Percentiles rank a stretch among this genome's conserved stretches.
Evolutionary conservation across 2,797 vertebrate genomes (phyloP).

Genomic region (Delichon dasypus): DNA sequence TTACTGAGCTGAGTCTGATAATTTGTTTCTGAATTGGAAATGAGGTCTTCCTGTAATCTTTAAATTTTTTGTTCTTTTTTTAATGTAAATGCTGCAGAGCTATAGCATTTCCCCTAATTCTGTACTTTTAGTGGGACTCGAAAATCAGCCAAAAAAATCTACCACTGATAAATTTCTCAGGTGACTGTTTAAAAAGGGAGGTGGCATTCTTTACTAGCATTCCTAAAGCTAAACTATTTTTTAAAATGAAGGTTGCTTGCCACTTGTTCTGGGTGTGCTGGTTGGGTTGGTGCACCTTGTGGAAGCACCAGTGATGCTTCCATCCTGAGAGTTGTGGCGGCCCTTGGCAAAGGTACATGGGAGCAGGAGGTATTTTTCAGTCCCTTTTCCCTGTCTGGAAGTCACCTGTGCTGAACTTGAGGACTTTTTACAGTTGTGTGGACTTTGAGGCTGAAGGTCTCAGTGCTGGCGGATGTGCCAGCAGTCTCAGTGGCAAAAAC

Average conservation of each 20-base stretch:
- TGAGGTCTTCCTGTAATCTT: background rate
- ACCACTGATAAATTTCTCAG: background rate
- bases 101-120: background rate
- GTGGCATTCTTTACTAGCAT: background rate
- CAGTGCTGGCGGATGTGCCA: background rate
- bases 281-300: background rate
- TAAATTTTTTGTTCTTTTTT: background rate
- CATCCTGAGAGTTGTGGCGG: background rate
- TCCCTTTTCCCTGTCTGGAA: background rate
- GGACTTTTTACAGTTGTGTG: background rate
- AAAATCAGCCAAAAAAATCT: background rate
- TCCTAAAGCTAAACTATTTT: background rate
- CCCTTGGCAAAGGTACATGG: background rate
- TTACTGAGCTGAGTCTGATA: background rate
- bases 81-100: background rate
- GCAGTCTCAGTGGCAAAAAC: background rate
- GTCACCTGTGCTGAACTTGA: background rate
- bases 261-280: rapidly evolving
- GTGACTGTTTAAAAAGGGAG: background rate
- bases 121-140: background rate
- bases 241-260: background rate
- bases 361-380: background rate
- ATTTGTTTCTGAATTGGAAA: background rate
- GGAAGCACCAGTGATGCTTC: background rate
- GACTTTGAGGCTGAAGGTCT: background rate